Conservation (phyloP, 2,797 vertebrate species). For the Clarias laeviceps region DNA sequence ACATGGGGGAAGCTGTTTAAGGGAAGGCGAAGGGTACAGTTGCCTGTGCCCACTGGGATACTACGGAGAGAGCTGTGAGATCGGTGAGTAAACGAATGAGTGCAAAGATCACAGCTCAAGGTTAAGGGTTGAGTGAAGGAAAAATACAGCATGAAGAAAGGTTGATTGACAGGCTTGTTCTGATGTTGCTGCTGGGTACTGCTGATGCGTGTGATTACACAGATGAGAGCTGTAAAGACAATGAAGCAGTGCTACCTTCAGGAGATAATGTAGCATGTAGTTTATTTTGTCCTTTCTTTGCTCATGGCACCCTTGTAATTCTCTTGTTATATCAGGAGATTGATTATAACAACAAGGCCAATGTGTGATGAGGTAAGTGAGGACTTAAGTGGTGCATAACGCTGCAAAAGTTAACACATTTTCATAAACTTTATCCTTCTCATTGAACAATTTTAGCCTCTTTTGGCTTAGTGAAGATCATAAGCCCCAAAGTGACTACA, state of each 20-base stretch:
- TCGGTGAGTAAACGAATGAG: constrained; percentile 79
- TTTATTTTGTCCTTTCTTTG: background rate
- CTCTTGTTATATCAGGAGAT: constrained; percentile 18
- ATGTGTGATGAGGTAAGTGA: background rate
- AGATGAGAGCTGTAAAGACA: constrained; percentile 8
- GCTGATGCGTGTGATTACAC: constrained; percentile 14
- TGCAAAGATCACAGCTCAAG: constrained; percentile 36
- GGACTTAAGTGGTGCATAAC: background rate
- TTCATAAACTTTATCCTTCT: constrained; percentile 10
- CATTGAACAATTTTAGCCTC: background rate
- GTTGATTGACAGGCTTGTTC: background rate
- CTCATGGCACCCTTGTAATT: constrained; percentile 6
- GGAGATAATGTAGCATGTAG: background rate
- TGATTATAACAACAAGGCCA: constrained; percentile 15
- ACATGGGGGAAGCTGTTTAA: constrained; percentile 87
- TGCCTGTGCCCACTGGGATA: constrained; percentile 90
- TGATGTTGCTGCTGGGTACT: constrained; percentile 4
- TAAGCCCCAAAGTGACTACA: background rate
- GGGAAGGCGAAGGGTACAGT: constrained; percentile 84
- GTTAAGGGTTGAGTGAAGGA: constrained; percentile 36
- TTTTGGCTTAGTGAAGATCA: background rate
- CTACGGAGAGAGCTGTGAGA: constrained; percentile 94
- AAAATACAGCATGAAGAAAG: background rate
- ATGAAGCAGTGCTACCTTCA: background rate
- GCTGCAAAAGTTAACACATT: background rate